Evolutionary conservation across 2,888 invertebrate species (phyloP).

Genomic region (Pogonocherus hispidulus): DNA sequence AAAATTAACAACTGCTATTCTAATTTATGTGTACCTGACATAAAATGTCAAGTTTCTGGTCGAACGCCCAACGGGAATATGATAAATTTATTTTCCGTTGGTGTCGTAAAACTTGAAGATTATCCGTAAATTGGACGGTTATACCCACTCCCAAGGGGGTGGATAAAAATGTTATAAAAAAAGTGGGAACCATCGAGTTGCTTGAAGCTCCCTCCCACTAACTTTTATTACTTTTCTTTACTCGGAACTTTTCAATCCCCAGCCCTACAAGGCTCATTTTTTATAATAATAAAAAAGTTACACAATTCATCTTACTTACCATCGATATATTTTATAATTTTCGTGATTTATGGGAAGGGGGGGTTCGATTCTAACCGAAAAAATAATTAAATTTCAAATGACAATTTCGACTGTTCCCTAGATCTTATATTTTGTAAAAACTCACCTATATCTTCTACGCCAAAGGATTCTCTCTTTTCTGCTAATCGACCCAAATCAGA

Average conservation of each 20-base stretch:
- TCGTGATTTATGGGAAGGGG: too few relatives aligned
- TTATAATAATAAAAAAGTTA: background rate
- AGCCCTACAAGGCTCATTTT: background rate
- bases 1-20: too few relatives aligned
- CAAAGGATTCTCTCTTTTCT: too few relatives aligned
- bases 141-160: background rate
- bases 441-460: too few relatives aligned
- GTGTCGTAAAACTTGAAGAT: constrained; percentile 11
- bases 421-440: too few relatives aligned
- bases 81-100: constrained; percentile 8
- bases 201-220: background rate
- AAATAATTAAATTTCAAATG: too few relatives aligned
- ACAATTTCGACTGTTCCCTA: too few relatives aligned
- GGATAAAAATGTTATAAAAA: constrained; percentile 11
- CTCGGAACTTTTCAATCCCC: background rate
- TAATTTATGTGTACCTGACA: too few relatives aligned
- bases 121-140: constrained; percentile 1
- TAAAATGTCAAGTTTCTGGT: too few relatives aligned
- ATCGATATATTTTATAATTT: too few relatives aligned
- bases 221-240: constrained; percentile 11
- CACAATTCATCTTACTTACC: background rate
- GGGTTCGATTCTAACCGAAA: too few relatives aligned
- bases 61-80: background rate
- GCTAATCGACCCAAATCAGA: too few relatives aligned
- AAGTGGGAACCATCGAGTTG: background rate